Evolutionary conservation across 2,797 vertebrate species (phyloP).

Genomic region (Corythornis leucogaster): DNA sequence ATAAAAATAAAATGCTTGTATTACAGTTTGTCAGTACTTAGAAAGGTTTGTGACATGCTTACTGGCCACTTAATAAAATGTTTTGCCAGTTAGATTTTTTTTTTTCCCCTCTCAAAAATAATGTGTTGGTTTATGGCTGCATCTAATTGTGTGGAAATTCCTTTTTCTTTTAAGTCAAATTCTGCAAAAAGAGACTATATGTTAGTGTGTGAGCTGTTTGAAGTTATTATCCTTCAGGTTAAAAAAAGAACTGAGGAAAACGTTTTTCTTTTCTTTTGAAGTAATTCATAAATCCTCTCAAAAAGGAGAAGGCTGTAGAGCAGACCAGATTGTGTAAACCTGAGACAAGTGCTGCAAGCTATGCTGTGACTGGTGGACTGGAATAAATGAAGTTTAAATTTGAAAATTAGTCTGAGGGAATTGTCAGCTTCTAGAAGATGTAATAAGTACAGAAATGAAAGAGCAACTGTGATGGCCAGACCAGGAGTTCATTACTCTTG

Average conservation of each 20-base stretch:
- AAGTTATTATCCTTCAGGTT: not conserved
- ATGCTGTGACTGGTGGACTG: not conserved
- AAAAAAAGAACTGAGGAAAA: not conserved
- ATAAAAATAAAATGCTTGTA: not conserved
- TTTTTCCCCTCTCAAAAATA: conserved; percentile 1
- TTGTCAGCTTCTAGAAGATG: not conserved
- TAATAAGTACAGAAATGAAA: not conserved
- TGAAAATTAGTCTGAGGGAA: not conserved
- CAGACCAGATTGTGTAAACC: not conserved
- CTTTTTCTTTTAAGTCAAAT: conserved; percentile 18
- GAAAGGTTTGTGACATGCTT: not conserved
- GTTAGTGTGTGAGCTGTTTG: not conserved
- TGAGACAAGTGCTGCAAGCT: not conserved
- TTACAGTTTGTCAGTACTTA: not conserved
- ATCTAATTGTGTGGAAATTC: conserved; percentile 28
- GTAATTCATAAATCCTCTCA: not conserved
- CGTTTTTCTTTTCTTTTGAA: not conserved
- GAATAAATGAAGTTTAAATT: not conserved
- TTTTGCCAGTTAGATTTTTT: not conserved
- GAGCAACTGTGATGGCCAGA: not conserved
- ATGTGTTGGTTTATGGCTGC: conserved; percentile 13
- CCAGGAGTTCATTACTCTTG: not conserved
- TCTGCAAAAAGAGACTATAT: not conserved
- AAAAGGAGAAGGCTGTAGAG: not conserved
- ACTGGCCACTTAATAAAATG: not conserved